Base-by-base conservation (phyloP, 2,113 vertebrate species). In the Syngnathoides biaculeatus region DNA sequence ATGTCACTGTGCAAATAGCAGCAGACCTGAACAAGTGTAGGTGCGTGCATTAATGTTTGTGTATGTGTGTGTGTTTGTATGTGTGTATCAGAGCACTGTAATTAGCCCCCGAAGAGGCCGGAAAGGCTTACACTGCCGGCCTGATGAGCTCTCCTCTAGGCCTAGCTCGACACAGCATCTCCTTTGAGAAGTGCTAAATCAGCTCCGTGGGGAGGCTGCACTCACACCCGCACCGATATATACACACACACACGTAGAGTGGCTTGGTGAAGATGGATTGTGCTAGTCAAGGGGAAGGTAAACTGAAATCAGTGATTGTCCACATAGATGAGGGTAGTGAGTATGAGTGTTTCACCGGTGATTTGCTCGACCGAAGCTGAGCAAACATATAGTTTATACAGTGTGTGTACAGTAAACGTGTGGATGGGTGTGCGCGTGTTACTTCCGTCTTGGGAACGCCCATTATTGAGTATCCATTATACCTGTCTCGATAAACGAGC, bases 131-230 rank as follows among this genome's bases (percentile, higher is more conserved):
- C 60, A 48, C 56, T 61, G 70, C 59, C 62, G 26, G 68, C 71
- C 48, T 68, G 67, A 64, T 68, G 77, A 80, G 77, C 48, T 81
- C 69, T 66, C 52, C 75, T 80, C 65, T 69, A 39, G 74, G 52
- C 53, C 77, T 66, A 72, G 60, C 56, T 80, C 69, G 67, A 71
- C 74, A 68, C 75, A 71, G 60, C 67, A 11, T 73, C 70, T 81
- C 76, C 73, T 83, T 73, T 65, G 68, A 85, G 80, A 88, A 87
- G 79, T 82, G 84, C 83, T 74, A 64, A 59, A 74, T 90, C 86
- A 89, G 88, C 83, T 83, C 85, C 74, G 4, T 9, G 68, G 82
- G 87, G 84, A 82, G 71, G 60, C 60, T 26, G 60, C 14, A 17
- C 60, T 43, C 38, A 56, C 43, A 65, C 43, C 52, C 40, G 50